phyloP scores from a whole-genome alignment of 2,113 vertebrate genomes.

The Hemiprocne comata region DNA sequence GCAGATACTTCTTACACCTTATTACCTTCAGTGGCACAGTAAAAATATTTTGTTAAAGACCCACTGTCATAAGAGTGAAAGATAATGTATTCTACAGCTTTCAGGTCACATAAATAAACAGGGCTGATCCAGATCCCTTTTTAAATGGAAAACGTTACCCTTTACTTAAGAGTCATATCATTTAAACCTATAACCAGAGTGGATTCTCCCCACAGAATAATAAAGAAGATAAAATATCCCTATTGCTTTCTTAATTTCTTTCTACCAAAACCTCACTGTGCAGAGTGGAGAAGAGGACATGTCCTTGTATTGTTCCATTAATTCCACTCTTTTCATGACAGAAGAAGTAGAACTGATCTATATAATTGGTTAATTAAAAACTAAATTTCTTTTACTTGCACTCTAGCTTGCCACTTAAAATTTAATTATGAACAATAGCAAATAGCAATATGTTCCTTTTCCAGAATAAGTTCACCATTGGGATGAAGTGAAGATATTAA shows the following conservation, averaged over 20 bases:
- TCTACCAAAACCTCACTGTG: not conserved
- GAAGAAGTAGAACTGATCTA: not conserved
- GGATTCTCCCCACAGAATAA: not conserved
- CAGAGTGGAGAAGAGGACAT: not conserved
- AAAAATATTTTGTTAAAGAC: conserved; percentile 16
- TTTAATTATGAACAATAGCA: conserved; percentile 60
- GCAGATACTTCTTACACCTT: not conserved
- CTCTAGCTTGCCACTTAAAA: conserved; percentile 5
- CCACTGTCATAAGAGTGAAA: not conserved
- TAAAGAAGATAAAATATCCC: not conserved
- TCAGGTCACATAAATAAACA: not conserved
- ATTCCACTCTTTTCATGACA: not conserved
- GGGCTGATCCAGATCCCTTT: not conserved
- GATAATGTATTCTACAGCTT: not conserved
- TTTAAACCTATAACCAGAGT: conserved; percentile 19
- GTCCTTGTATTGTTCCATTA: not conserved
- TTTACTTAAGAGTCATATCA: not conserved
- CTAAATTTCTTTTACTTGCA: not conserved
- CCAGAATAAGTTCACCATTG: conserved; percentile 16
- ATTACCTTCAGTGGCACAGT: not conserved
- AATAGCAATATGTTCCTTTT: conserved; percentile 34
- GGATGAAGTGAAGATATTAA: conserved; percentile 30
- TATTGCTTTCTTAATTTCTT: conserved; percentile 33
- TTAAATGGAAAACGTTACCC: conserved; percentile 32
- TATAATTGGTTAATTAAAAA: conserved; percentile 55